A percentile compares a stretch with the other conserved stretches of the same genome.
phyloP scores from a whole-genome alignment of 1,140 invertebrate species.

The Zaprionus ornatus region DNA sequence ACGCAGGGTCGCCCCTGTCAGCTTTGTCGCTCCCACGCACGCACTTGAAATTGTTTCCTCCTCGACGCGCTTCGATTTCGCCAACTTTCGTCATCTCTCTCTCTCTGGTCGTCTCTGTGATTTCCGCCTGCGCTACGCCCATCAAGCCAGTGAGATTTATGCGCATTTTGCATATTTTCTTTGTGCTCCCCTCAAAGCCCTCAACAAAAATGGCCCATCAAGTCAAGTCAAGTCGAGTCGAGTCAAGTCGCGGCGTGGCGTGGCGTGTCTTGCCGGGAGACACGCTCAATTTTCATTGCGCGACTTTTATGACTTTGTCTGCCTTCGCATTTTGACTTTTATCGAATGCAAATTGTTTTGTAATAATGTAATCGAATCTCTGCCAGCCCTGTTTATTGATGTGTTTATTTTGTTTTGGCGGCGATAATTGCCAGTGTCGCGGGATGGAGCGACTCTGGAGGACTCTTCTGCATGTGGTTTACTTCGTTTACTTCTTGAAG shows the following conservation, averaged over 20 bases:
- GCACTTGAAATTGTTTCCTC: constrained; percentile 41
- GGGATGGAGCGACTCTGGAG: no score
- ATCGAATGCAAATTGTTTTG: constrained; percentile 81
- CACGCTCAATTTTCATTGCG: constrained; percentile 71
- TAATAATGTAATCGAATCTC: constrained; percentile 80
- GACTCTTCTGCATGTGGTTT: not conserved
- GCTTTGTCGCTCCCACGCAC: not conserved
- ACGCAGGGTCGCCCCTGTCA: constrained; percentile 43
- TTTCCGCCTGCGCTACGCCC: constrained; percentile 44
- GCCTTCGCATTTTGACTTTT: constrained; percentile 71
- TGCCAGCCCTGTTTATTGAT: constrained; percentile 75
- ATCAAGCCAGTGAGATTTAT: constrained; percentile 71
- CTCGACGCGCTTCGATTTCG: constrained; percentile 63
- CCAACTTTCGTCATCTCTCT: constrained; percentile 16
- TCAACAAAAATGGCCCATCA: constrained; percentile 60
- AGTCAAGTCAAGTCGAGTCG: constrained; percentile 1
- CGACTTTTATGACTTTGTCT: constrained; percentile 76
- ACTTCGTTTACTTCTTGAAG: not conserved
- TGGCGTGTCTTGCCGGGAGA: not conserved
- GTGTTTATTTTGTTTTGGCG: constrained; percentile 69
- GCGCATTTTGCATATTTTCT: constrained; percentile 79
- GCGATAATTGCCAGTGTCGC: constrained; percentile 47
- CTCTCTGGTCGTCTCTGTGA: constrained; percentile 45
- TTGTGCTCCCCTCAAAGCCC: constrained; percentile 52
- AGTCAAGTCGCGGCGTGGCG: not conserved